phyloP scores from a whole-genome alignment of 2,888 invertebrate genomes.

The Sinopyrophorus schimmeli region DNA sequence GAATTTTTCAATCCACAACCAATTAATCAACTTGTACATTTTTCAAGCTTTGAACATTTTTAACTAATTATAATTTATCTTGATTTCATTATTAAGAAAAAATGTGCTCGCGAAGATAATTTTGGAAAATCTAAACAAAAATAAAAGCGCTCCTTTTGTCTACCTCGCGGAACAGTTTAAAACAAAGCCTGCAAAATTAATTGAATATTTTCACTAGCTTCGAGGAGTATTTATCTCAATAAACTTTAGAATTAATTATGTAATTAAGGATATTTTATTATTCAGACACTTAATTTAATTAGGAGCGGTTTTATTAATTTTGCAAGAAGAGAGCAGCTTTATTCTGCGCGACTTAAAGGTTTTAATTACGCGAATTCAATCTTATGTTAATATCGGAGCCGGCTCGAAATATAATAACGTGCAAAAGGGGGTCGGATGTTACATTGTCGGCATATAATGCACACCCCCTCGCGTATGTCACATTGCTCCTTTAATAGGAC shows the following conservation, averaged over 20 bases:
- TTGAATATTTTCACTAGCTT: too few relatives aligned
- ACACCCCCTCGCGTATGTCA: conserved; percentile 22
- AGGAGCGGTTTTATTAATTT: conserved; percentile 15
- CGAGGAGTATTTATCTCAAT: too few relatives aligned
- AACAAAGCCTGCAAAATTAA: too few relatives aligned
- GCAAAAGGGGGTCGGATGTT: conserved; percentile 10
- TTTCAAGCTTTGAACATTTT: too few relatives aligned
- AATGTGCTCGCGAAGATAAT: too few relatives aligned
- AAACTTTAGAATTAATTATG: conserved; percentile 6
- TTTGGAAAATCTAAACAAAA: too few relatives aligned
- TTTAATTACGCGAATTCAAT: conserved; percentile 5
- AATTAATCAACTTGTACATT: too few relatives aligned
- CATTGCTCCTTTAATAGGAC: conserved; percentile 34
- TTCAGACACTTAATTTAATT: conserved; percentile 9
- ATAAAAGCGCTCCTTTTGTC: too few relatives aligned
- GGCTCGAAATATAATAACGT: conserved; percentile 8
- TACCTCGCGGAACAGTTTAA: too few relatives aligned
- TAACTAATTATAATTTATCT: too few relatives aligned
- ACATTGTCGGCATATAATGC: conserved; percentile 7
- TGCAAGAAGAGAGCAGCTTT: background rate
- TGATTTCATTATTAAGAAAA: too few relatives aligned
- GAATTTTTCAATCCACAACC: too few relatives aligned
- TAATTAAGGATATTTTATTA: conserved; percentile 13
- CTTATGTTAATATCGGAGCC: background rate
- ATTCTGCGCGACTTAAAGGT: conserved; percentile 1